Percentiles rank a stretch among this genome's conserved stretches.
Conservation (phyloP, 2,113 vertebrate genomes). For the Boulengeromyrus knoepffleri region DNA sequence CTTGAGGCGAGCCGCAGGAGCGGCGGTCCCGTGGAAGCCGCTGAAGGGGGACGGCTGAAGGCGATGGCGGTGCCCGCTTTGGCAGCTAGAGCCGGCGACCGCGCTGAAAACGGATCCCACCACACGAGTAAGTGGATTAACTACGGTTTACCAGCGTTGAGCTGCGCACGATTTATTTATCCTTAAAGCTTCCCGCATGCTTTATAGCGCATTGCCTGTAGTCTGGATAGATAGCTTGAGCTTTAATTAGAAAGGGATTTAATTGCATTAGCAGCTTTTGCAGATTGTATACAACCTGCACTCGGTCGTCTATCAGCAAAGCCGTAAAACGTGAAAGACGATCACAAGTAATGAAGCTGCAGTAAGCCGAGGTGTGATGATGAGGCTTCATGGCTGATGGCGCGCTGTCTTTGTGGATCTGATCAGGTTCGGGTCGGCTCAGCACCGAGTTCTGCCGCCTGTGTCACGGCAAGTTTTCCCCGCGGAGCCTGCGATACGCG, state of each 20-base stretch:
- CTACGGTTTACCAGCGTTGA: neutral
- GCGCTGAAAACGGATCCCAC: conserved; percentile 30
- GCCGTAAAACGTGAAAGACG: neutral
- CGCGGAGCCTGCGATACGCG: conserved; percentile 74
- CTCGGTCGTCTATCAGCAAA: neutral
- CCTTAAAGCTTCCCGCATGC: neutral
- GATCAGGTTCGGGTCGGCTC: conserved; percentile 53
- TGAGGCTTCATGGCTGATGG: neutral
- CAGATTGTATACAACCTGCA: neutral
- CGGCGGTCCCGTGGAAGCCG: neutral
- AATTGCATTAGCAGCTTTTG: neutral
- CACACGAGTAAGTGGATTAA: conserved; percentile 12
- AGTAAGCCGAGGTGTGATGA: neutral
- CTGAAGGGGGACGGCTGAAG: neutral
- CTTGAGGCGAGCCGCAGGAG: neutral
- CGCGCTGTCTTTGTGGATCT: neutral
- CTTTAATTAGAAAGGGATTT: neutral
- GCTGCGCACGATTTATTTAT: neutral
- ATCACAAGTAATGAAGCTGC: neutral
- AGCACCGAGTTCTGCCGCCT: conserved; percentile 77
- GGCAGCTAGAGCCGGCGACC: neutral
- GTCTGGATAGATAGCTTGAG: neutral
- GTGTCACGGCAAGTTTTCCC: conserved; percentile 88
- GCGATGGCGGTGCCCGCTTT: neutral
- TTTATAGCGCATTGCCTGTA: neutral